A percentile compares a stretch with the other conserved stretches of the same genome.
These are phyloP conservation scores for Drosophila ogumai DNA, from an alignment of 1,140 invertebrate species.

Conservation along the genomic window DNA sequence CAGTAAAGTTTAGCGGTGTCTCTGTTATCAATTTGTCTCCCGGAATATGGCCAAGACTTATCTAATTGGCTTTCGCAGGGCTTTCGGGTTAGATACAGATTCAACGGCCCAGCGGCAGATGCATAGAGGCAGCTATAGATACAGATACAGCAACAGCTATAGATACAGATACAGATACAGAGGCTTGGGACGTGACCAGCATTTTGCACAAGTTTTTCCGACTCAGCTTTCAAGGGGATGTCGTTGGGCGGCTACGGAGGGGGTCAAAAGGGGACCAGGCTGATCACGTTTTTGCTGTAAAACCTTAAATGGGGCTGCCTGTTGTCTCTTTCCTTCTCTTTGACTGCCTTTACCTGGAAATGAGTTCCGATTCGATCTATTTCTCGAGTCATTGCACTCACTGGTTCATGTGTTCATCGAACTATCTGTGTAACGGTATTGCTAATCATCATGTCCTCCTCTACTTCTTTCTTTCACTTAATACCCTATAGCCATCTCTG, in stretches of 20 bases:
- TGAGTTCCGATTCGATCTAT: slow-evolving; percentile 25
- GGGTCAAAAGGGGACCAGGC: neutral
- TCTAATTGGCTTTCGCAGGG: slow-evolving; percentile 38
- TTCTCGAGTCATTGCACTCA: slow-evolving; percentile 50
- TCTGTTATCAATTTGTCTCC: slow-evolving; percentile 39
- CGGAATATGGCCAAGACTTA: slow-evolving; percentile 34
- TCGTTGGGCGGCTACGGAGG: neutral
- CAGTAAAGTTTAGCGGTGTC: slow-evolving; percentile 31
- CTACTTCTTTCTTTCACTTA: neutral
- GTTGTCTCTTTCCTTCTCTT: neutral
- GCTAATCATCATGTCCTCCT: slow-evolving; percentile 12
- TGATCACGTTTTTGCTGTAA: slow-evolving; percentile 67
- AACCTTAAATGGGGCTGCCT: slow-evolving; percentile 35
- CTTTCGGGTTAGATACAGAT: slow-evolving; percentile 29
- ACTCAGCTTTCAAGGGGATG: slow-evolving; percentile 9
- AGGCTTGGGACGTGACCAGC: slow-evolving; percentile 39
- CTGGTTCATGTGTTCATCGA: slow-evolving; percentile 35
- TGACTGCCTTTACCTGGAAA: slow-evolving; percentile 26
- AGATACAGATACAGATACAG: slow-evolving; percentile 21
- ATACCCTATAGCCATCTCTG: neutral
- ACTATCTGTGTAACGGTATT: slow-evolving; percentile 29
- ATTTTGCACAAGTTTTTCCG: slow-evolving; percentile 34
- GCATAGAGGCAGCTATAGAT: neutral
- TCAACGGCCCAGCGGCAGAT: neutral
- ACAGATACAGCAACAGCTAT: slow-evolving; percentile 4